Evolutionary conservation across 64 coral and sea anemone genomes (phyloP).

Genomic region (Hydrozoanthus tunicans): DNA sequence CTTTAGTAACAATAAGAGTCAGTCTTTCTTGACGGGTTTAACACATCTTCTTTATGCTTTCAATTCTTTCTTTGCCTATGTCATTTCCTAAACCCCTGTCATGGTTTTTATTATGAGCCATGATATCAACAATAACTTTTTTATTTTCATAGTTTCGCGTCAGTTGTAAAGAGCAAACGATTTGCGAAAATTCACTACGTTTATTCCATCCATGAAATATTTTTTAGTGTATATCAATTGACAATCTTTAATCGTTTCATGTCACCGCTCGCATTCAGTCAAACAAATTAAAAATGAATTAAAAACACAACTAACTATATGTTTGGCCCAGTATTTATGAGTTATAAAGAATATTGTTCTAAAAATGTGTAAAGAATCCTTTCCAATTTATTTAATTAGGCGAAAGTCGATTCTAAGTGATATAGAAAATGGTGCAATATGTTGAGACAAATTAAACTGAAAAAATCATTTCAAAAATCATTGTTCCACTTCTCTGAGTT

Average conservation of each 20-base stretch:
- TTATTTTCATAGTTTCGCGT: background rate
- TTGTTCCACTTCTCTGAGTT: no score
- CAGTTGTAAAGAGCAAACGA: background rate
- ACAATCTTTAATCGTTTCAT: no score
- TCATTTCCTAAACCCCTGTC: constrained; percentile 32
- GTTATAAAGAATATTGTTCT: background rate
- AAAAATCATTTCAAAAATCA: no score
- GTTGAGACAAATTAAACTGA: no score
- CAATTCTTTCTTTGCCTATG: constrained; percentile 7
- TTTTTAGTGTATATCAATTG: no score
- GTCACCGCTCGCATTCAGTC: background rate
- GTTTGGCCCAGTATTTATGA: background rate
- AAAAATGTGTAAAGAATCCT: background rate
- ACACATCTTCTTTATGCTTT: constrained; percentile 38
- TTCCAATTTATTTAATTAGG: no score
- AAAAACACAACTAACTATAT: background rate
- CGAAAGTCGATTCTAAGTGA: no score
- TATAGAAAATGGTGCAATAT: no score
- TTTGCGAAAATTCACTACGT: background rate
- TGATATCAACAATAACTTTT: background rate
- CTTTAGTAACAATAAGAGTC: constrained; percentile 37
- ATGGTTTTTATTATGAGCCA: background rate
- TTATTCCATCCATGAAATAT: no score
- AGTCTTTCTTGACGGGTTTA: constrained; percentile 40
- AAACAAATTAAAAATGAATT: background rate